A percentile compares a stretch with the other conserved stretches of the same genome.
Evolutionary conservation across 2,888 invertebrate species (phyloP).

Genomic region (Epinotia nisella): DNA sequence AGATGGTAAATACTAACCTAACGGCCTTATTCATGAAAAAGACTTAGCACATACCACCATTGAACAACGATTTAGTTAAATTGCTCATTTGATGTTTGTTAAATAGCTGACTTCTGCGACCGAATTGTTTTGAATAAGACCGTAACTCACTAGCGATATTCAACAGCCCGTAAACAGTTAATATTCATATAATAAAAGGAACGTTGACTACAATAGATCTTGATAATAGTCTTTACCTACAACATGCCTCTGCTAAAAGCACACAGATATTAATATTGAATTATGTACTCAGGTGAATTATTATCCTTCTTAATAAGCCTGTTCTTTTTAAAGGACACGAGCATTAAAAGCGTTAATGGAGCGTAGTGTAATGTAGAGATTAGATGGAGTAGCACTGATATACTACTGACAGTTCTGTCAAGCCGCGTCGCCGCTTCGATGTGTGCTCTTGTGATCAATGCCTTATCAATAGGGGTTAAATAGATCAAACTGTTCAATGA

Average conservation of each 20-base stretch:
- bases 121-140: no score
- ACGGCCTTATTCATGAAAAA: no score
- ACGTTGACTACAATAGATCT: slow-evolving; percentile 25
- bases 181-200: slow-evolving; percentile 21
- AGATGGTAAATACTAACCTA: neutral
- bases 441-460: slow-evolving; percentile 25
- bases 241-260: neutral
- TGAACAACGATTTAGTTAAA: no score
- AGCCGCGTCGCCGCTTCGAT: slow-evolving; percentile 39
- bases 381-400: slow-evolving; percentile 68
- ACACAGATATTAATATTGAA: slow-evolving; percentile 14
- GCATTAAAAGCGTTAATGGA: slow-evolving; percentile 27
- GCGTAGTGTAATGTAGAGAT: slow-evolving; percentile 56
- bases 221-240: slow-evolving; percentile 1
- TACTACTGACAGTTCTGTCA: slow-evolving; percentile 22
- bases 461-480: slow-evolving; percentile 22
- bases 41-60: no score
- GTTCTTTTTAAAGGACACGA: slow-evolving; percentile 27
- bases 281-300: neutral
- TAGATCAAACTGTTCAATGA: slow-evolving; percentile 13
- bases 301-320: slow-evolving; percentile 6
- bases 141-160: slow-evolving; percentile 5
- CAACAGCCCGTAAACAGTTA: neutral
- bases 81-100: no score
- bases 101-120: no score